A percentile compares a stretch with the other conserved stretches of the same genome.
Conservation (phyloP, 2,797 vertebrate genomes). For the Eurystomus glaucurus region DNA sequence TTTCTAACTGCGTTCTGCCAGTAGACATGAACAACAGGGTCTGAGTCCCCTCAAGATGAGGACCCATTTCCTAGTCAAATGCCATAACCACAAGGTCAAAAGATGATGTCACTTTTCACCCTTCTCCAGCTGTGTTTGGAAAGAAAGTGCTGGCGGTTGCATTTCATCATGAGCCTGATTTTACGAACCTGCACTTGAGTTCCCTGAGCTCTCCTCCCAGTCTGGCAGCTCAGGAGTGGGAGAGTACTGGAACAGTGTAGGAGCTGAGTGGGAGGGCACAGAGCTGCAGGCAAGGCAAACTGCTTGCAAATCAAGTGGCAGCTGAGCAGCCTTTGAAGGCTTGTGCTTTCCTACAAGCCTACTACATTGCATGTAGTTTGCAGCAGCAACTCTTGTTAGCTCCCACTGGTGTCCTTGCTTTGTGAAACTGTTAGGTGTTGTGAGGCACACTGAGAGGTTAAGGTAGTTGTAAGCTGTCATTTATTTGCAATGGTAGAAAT, state of each 20-base stretch:
- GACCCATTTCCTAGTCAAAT: background rate
- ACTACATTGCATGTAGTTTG: background rate
- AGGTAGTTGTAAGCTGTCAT: background rate
- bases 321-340: rapidly evolving
- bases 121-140: background rate
- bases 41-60: background rate
- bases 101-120: background rate
- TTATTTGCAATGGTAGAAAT: background rate
- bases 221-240: background rate
- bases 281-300: background rate
- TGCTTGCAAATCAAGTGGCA: background rate
- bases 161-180: background rate
- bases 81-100: background rate
- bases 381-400: background rate
- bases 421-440: background rate
- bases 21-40: background rate
- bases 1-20: rapidly evolving
- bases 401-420: rapidly evolving
- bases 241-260: background rate
- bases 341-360: background rate
- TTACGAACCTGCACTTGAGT: rapidly evolving
- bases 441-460: background rate
- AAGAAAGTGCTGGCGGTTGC: background rate
- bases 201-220: background rate
- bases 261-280: background rate